A percentile compares a stretch with the other conserved stretches of the same genome.
These are phyloP conservation scores for Diadromus collaris DNA, from an alignment of 2,888 invertebrate species.

Conservation along the genomic window DNA sequence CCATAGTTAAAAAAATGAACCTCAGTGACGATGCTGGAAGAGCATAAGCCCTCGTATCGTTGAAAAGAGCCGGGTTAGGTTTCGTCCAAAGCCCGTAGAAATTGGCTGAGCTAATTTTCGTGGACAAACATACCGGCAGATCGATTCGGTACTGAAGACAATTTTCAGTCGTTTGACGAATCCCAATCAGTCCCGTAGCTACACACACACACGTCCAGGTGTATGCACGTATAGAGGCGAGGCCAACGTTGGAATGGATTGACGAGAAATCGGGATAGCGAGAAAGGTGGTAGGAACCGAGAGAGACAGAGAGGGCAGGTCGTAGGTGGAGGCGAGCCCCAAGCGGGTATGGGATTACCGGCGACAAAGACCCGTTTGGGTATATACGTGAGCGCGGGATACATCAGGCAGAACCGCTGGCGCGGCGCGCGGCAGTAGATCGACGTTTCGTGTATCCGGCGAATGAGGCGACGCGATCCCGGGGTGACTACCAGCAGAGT, in stretches of 20 bases:
- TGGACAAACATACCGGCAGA: background rate
- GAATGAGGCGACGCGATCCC: slow-evolving; percentile 51
- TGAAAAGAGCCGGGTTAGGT: background rate
- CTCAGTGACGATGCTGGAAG: too few relatives aligned
- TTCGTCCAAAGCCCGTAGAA: background rate
- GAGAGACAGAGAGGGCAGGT: slow-evolving; percentile 35
- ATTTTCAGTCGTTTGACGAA: slow-evolving; percentile 49
- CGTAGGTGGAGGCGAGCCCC: slow-evolving; percentile 27
- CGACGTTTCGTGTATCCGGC: slow-evolving; percentile 54
- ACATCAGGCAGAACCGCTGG: slow-evolving; percentile 53
- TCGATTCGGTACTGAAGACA: slow-evolving; percentile 33
- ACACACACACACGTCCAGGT: background rate
- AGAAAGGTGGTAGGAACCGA: slow-evolving; percentile 3
- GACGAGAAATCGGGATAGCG: slow-evolving; percentile 8
- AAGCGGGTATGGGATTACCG: slow-evolving; percentile 51
- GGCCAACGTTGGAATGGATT: slow-evolving; percentile 2
- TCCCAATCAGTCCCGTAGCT: slow-evolving; percentile 38
- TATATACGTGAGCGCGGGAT: slow-evolving; percentile 50
- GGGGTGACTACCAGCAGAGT: slow-evolving; percentile 47
- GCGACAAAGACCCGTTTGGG: slow-evolving; percentile 56
- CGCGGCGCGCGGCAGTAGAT: slow-evolving; percentile 30
- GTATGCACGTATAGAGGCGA: slow-evolving; percentile 1
- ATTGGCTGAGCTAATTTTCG: background rate
- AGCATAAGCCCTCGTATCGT: too few relatives aligned
- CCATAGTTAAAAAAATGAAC: background rate